Conservation (phyloP, 2,888 invertebrate species). For the Zhuqinia jingwanae region DNA sequence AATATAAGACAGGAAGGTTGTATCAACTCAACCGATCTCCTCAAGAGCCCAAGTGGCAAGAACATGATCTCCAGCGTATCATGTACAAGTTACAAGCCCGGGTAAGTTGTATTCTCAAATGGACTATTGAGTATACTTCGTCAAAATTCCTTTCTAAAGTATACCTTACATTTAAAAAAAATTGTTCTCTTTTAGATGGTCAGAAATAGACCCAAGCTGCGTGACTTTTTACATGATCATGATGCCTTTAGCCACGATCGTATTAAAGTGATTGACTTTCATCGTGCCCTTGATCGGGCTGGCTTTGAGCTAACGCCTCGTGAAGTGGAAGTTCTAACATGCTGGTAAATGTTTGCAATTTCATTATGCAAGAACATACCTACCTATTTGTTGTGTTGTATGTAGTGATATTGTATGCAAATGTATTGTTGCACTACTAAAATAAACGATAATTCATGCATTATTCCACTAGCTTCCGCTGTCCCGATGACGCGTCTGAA, state of each 20-base stretch:
- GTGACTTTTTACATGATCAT: constrained; percentile 76
- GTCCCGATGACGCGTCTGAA: constrained; percentile 77
- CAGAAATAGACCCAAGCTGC: constrained; percentile 75
- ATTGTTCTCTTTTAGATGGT: constrained; percentile 73
- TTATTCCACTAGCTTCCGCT: constrained; percentile 73
- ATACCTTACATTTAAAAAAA: too few relatives aligned
- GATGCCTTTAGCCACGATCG: constrained; percentile 76
- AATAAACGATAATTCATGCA: background rate
- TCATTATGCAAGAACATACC: background rate
- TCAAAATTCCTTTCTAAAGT: background rate
- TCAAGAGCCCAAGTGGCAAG: constrained; percentile 77
- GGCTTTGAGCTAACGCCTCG: constrained; percentile 85
- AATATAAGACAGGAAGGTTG: constrained; percentile 76
- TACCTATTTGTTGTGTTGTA: too few relatives aligned
- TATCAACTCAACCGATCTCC: constrained; percentile 75
- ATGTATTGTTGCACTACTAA: background rate
- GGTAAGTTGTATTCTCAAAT: constrained; percentile 54
- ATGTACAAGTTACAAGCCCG: constrained; percentile 78
- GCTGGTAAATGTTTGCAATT: constrained; percentile 83
- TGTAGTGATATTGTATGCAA: background rate
- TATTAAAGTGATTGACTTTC: constrained; percentile 84
- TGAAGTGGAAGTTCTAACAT: constrained; percentile 87
- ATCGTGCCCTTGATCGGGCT: constrained; percentile 86
- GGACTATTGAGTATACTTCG: background rate
- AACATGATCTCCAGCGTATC: constrained; percentile 78